Evolutionary conservation across 64 coral and sea anemone genomes (phyloP), one percentile per base, ranked within the genome.

Genomic region (Montipora capricornis): DNA sequence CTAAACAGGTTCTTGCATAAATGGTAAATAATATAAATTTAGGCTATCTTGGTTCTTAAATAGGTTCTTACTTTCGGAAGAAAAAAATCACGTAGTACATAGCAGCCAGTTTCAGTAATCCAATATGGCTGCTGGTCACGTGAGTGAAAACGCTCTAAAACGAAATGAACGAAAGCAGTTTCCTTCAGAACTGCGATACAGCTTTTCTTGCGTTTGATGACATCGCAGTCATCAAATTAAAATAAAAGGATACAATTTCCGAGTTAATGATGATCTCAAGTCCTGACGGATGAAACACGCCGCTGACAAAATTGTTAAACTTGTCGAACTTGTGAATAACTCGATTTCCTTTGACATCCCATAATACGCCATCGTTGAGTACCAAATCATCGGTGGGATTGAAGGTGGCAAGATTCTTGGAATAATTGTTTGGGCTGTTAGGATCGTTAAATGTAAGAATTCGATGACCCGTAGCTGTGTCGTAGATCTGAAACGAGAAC

Each of bases 281-380:
- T n/a, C 94, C 97, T 4, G 97, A 95, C 7, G 97, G 94, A 85
- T 98, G 94, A 94, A 98, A 98, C 1, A 98, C 97, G 37, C 97
- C 97, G 44, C 97, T 95, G 74, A 98, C 97, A 73, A 88, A 98
- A 73, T 98, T 98, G 64, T 98, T 98, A 55, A 98, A 95, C 79
- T 95, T 95, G 73, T 98, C 97, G 85, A 98, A 98, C 76, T 98
- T 98, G 64, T 98, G 97, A 89, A 98, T 98, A 53, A 98, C 89
- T 44, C 91, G 91, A 76, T 93, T 95, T 3, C 81, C 80, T 16
- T 92, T 88, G 2, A 98, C 94, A 94, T 98, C 97, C 97, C 97
- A 98, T 71, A 98, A 86, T 92, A 98, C 94, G 20, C 97, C 97
- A 79, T 98, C 97, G 71, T 95, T 98, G 2, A 98, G 84, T 11